Conservation (phyloP, 2,888 invertebrate species). For the Spialia ferax region DNA sequence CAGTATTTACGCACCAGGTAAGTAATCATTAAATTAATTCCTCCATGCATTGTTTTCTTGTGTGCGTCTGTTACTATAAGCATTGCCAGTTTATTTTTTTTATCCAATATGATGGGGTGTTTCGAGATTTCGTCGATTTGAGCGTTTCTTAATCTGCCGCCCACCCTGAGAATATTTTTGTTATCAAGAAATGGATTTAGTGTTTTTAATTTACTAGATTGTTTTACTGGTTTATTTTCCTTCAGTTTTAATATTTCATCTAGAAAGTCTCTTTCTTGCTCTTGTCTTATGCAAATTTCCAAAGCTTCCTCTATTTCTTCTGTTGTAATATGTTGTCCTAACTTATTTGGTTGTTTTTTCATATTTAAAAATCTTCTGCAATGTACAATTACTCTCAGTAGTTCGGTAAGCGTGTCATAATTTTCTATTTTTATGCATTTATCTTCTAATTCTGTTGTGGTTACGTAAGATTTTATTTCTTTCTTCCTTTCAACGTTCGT, state of each 20-base stretch:
- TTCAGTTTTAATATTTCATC: slow-evolving; percentile 32
- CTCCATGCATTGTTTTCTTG: slow-evolving; percentile 48
- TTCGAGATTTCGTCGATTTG: slow-evolving; percentile 30
- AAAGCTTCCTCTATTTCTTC: slow-evolving; percentile 43
- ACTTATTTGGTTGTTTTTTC: slow-evolving; percentile 10
- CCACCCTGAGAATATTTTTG: slow-evolving; percentile 46
- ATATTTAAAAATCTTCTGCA: slow-evolving; percentile 25
- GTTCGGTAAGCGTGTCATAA: slow-evolving; percentile 17
- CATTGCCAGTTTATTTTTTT: slow-evolving; percentile 40
- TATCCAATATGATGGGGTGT: slow-evolving; percentile 46
- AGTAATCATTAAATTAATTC: slow-evolving; percentile 46
- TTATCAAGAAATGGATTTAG: slow-evolving; percentile 46
- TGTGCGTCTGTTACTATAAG: slow-evolving; percentile 48
- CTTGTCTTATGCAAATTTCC: slow-evolving; percentile 40
- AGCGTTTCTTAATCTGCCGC: slow-evolving; percentile 45
- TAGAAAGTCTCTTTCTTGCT: slow-evolving; percentile 43
- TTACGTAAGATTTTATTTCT: slow-evolving; percentile 9
- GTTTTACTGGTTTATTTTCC: slow-evolving; percentile 34
- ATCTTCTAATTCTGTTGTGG: slow-evolving; percentile 14
- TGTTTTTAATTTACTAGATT: slow-evolving; percentile 41
- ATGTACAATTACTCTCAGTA: slow-evolving; percentile 16
- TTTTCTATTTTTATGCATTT: slow-evolving; percentile 18
- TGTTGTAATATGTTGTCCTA: slow-evolving; percentile 9
- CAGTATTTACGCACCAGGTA: slow-evolving; percentile 49
- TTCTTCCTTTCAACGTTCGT: slow-evolving; percentile 24